Evolutionary conservation across 2,888 invertebrate species (phyloP), one percentile per base, ranked within the genome.

Genomic region (Lysandra bellargus): DNA sequence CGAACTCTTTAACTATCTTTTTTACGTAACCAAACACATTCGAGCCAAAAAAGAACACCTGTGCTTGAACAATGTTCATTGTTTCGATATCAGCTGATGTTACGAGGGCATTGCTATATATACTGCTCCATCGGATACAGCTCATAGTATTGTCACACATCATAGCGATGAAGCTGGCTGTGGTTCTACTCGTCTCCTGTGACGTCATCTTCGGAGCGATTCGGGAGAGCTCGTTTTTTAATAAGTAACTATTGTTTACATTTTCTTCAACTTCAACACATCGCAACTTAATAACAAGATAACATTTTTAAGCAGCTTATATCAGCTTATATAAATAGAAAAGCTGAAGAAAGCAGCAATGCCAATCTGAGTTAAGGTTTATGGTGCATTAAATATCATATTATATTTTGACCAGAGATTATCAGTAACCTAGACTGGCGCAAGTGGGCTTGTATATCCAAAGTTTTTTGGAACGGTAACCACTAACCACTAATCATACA

Each of bases 221-320:
- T 69, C 69, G 69, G 33, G 69, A 69, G 69, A 69, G 69, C 33
- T 69, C 69, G 14, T 69, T 69, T 69, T 69, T 69, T 17, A 69
- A 69, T 5, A 69, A 69, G 69, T 69, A 69, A 69, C 4, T 4
- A 37, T 33, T 69, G 23, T 23, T 23, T 23, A 23, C 23, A 23
- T 23, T 23, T 23, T 23, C 23, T 23, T 23, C 23, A 23, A 23
- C 23, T 23, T 23, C 23, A 23, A 23, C 3, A 53, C 14, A 2
- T 12, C 1, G 53, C 53, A 12, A 53, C 3, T 53, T 3, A 53
- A 12, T 14, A 2, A 53, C 12, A 53, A 49, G 12, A 53, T 53
- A 14, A 53, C 2, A 12, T 12, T 40, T 1, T 40, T 40, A 40
- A 7, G 40, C 6, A 6, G 6, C 40, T 40, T 40, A 1, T 40